Percentiles rank a stretch among this genome's conserved stretches.
Evolutionary conservation across 2,888 invertebrate species (phyloP).

Genomic region (Lasioglossum malachurum): DNA sequence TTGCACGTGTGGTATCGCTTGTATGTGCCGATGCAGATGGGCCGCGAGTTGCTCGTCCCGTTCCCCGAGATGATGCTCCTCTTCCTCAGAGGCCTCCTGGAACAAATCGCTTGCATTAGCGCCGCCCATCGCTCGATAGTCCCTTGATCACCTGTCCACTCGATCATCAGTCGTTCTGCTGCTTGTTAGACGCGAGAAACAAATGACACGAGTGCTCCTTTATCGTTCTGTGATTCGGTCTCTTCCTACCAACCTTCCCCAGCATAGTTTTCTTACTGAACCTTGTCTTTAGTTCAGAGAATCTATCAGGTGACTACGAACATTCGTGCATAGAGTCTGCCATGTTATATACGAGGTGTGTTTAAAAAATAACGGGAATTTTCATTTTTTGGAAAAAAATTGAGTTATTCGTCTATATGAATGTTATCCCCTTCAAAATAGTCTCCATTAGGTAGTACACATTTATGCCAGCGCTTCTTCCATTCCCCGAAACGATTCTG

Average conservation of each 20-base stretch:
- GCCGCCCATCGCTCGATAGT: slow-evolving; percentile 28
- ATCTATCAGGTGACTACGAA: not conserved
- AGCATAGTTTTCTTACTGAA: not conserved
- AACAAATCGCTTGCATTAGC: slow-evolving; percentile 69
- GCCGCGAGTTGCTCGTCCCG: slow-evolving; percentile 78
- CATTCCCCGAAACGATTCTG: too few relatives aligned
- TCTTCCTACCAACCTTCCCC: not conserved
- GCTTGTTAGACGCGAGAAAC: slow-evolving; percentile 29
- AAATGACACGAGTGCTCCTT: not conserved
- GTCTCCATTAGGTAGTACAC: too few relatives aligned
- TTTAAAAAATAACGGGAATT: too few relatives aligned
- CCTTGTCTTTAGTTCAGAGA: not conserved
- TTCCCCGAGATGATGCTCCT: slow-evolving; percentile 75
- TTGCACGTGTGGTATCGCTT: slow-evolving; percentile 93
- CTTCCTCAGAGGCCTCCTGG: slow-evolving; percentile 77
- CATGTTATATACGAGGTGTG: not conserved
- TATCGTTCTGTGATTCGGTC: not conserved
- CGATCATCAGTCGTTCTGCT: slow-evolving; percentile 4
- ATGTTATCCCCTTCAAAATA: too few relatives aligned
- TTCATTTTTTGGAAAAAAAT: too few relatives aligned
- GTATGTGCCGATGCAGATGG: slow-evolving; percentile 90
- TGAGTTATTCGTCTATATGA: too few relatives aligned
- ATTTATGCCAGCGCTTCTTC: too few relatives aligned
- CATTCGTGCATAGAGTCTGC: not conserved
- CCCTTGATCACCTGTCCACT: slow-evolving; percentile 27